A percentile compares a stretch with the other conserved stretches of the same genome.
Evolutionary conservation across 2,113 vertebrate genomes (phyloP).

Genomic region (Cyphomyrus discorhynchus): DNA sequence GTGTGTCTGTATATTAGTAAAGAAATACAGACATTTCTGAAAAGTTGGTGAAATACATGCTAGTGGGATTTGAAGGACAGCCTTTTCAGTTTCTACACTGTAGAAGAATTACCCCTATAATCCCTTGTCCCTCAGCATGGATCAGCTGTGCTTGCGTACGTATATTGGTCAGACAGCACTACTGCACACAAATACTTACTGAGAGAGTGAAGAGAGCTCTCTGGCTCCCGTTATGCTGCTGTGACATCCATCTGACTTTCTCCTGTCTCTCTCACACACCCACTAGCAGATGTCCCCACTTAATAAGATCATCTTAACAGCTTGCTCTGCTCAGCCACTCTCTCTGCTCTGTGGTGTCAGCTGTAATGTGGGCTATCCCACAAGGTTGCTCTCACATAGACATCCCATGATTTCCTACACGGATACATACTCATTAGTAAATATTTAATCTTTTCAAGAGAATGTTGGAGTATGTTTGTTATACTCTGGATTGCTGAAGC

Average conservation of each 20-base stretch:
- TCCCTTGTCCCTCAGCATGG: not conserved
- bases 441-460: not conserved
- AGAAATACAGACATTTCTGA: not conserved
- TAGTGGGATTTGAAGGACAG: not conserved
- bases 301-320: not conserved
- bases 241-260: slow-evolving; percentile 10
- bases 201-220: not conserved
- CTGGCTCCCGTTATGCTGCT: not conserved
- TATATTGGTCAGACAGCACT: not conserved
- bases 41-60: not conserved
- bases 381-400: not conserved
- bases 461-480: not conserved
- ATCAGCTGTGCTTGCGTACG: too few relatives aligned
- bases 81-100: not conserved
- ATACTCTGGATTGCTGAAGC: not conserved
- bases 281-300: not conserved
- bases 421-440: not conserved
- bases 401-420: not conserved
- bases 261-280: not conserved
- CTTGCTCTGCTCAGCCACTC: not conserved
- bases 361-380: not conserved
- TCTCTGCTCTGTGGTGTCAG: not conserved
- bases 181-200: not conserved
- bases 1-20: not conserved
- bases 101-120: not conserved